Base-by-base conservation (phyloP, 2,113 vertebrate species). In the Istiophorus platypterus region DNA sequence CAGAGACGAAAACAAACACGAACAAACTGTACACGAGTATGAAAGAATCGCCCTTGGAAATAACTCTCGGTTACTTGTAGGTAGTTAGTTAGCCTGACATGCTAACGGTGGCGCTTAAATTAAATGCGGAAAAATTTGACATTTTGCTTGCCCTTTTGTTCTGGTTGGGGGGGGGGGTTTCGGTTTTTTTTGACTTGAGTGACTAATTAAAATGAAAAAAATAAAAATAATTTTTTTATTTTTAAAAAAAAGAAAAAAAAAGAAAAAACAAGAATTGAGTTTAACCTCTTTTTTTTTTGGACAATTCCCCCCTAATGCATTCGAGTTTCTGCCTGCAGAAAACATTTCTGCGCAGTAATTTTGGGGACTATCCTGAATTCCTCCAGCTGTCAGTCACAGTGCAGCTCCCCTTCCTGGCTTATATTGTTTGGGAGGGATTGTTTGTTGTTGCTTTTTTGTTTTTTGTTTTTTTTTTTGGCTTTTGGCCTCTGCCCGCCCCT, bases 401-500 rank as follows among this genome's bases (percentile, higher is more conserved):
- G 68, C 45, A 57, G 49, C 56, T 65, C n/a, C 22, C 65, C 29
- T 62, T 59, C 42, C 29, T 49, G 29, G 20, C 81, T 78, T 34
- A 62, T 72, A 77, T 47, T 70, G 61, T 89, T 88, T 86, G 80
- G n/a, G n/a, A n/a, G n/a, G n/a, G n/a, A n/a, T n/a, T n/a, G n/a
- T n/a, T n/a, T n/a, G n/a, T n/a, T n/a, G n/a, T n/a, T n/a, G n/a
- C n/a, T n/a, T n/a, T n/a, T n/a, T n/a, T n/a, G n/a, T n/a, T n/a
- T n/a, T n/a, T n/a, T n/a, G n/a, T n/a, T n/a, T n/a, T n/a, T n/a
- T 83, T 77, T 79, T 72, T 65, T 37, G 26, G n/a, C n/a, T 72
- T 72, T 34, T 54, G 72, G 81, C 82, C 79, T 93, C 83, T 84
- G 87, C 89, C 93, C 91, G 91, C 93, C 88, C 80, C 95, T 92